Conservation (phyloP, 2,797 vertebrate species). For the Anas flavirostris region DNA sequence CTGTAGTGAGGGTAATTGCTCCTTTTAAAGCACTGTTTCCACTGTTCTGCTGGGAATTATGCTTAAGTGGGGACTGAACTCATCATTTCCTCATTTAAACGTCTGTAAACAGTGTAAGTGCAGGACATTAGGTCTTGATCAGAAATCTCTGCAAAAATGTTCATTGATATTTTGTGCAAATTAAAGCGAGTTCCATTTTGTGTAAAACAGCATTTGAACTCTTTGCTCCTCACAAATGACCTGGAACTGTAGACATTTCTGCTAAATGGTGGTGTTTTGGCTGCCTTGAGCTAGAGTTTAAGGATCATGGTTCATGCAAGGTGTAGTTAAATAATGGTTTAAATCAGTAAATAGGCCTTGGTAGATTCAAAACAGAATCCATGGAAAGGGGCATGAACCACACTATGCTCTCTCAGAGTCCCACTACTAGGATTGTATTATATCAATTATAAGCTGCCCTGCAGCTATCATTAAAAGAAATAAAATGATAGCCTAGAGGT, state of each 20-base stretch:
- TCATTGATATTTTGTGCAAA: neutral
- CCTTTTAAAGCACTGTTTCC: neutral
- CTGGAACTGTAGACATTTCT: neutral
- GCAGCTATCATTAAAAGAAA: neutral
- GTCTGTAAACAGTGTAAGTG: neutral
- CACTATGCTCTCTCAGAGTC: neutral
- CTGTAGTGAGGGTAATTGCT: neutral
- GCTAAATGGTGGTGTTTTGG: neutral
- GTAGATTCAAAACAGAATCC: neutral
- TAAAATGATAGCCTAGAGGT: neutral
- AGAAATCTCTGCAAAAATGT: neutral
- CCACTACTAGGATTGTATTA: neutral
- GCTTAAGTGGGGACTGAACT: neutral
- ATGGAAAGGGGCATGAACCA: neutral
- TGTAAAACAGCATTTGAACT: neutral
- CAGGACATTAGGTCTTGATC: neutral
- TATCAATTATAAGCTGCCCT: neutral
- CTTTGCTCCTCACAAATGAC: neutral
- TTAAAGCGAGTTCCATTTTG: neutral
- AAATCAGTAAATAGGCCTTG: neutral
- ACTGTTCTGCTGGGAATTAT: neutral
- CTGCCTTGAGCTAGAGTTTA: neutral
- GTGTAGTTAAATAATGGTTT: neutral
- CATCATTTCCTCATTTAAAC: neutral
- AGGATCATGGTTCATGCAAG: neutral